Base-by-base conservation (phyloP, 2,113 vertebrate genomes). In the Sarotherodon lohbergeri region DNA sequence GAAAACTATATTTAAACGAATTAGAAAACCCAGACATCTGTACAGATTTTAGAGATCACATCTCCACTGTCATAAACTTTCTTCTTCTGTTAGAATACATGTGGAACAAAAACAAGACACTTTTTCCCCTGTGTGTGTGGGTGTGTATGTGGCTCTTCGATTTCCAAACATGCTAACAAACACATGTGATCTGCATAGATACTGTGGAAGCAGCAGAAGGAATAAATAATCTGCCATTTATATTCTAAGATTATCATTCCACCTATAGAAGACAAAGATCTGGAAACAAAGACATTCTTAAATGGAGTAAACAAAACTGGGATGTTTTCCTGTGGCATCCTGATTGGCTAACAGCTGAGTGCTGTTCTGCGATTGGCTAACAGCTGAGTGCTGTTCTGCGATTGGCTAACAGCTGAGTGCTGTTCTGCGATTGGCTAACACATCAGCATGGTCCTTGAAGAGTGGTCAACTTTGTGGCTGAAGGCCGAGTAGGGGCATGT, bases 181-280 rank as follows among this genome's bases (percentile, higher is more conserved):
- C 32, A 43, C 12, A 61, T 7, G 27, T 82, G 19, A 82, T 82
- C 1, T 91, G 91, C 94, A 93, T 92, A 94, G 91, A 82, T 80
- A 81, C 7, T 9, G 14, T 29, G 5, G 6, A 89, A 93, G 92
- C 86, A 93, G 81, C 90, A 89, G 41, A 19, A 73, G 50, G 16
- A 71, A 48, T 82, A 43, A 19, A 43, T 43, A 63, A 81, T 24
- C 29, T 46, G 24, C 36, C 29, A 84, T 86, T 61, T 85, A 36
- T 5, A 59, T 14, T 27, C 22, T 3, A 71, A 63, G 2, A 59
- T 71, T 8, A 34, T 80, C 3, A 46, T 63, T 82, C 48, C 4
- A 57, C 24, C 17, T 19, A 57, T 13, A 50, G 27, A 56, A 59
- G 7, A 50, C 4, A 4, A 9, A 34, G 41, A 78, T 13, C 2